These are phyloP conservation scores for Dascyllus trimaculatus DNA, from an alignment of 2,113 vertebrate genomes.

Conservation along the genomic window DNA sequence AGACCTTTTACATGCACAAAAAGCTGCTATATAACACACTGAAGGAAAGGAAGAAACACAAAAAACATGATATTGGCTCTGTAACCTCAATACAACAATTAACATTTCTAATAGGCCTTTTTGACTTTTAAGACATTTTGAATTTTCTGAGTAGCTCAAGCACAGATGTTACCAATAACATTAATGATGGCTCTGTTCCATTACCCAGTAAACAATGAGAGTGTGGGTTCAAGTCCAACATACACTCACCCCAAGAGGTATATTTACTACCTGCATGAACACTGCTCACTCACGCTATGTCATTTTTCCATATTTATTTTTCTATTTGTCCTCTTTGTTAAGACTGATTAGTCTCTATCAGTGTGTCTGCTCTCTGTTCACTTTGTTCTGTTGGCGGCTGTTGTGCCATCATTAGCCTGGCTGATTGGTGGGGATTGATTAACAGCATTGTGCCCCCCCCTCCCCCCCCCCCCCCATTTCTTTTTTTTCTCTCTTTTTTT, in stretches of 20 bases:
- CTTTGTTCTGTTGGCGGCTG: constrained; percentile 39
- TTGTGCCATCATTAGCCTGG: constrained; percentile 51
- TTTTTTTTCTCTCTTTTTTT: constrained; percentile 68
- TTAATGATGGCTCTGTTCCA: neutral
- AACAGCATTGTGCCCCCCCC: constrained; percentile 66
- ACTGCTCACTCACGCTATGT: too few species aligned
- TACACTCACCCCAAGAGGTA: neutral
- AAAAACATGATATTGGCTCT: too few species aligned
- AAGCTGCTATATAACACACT: too few species aligned
- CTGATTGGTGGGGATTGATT: constrained; percentile 76
- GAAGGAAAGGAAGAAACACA: too few species aligned
- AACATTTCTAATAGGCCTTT: neutral
- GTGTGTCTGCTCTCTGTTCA: constrained; percentile 40
- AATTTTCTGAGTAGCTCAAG: neutral
- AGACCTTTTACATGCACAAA: too few species aligned
- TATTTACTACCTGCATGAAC: neutral
- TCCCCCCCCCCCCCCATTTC: constrained; percentile 34
- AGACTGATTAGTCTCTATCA: constrained; percentile 12
- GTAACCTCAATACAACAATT: neutral
- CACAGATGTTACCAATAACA: constrained; percentile 5
- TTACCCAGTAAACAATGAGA: neutral
- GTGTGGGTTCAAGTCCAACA: neutral
- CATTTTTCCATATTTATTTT: neutral
- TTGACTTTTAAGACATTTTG: neutral
- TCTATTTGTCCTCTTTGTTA: neutral